Percentiles rank a stretch among this genome's conserved stretches.
Evolutionary conservation across 1,140 invertebrate species (phyloP).

Genomic region (Rhizoglyphus robini): DNA sequence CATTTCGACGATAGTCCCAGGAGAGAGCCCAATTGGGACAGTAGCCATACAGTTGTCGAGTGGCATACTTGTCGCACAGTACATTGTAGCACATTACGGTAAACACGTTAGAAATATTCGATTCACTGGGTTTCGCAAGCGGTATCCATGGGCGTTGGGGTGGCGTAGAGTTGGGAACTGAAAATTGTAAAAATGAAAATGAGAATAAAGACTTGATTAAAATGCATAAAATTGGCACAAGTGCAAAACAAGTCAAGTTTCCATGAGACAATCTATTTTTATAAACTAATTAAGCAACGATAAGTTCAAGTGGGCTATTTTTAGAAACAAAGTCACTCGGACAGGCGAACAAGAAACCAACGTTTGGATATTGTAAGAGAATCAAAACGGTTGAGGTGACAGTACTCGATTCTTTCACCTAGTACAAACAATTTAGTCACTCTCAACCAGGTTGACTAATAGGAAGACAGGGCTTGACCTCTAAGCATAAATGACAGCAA

Average conservation of each 20-base stretch:
- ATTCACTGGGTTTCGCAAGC: constrained; percentile 65
- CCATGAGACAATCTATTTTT: neutral
- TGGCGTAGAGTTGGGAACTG: constrained; percentile 73
- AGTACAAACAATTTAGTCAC: too few relatives aligned
- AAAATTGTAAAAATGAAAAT: constrained; percentile 36
- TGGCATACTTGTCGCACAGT: constrained; percentile 96
- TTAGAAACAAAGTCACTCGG: neutral
- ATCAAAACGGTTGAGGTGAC: neutral
- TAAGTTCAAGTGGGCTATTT: neutral
- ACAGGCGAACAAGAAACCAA: too few relatives aligned
- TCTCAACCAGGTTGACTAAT: too few relatives aligned
- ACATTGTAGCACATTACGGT: constrained; percentile 99
- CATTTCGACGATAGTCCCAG: constrained; percentile 96
- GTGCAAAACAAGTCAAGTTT: neutral
- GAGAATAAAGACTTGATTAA: too few relatives aligned
- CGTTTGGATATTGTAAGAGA: neutral
- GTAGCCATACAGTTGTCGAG: constrained; percentile 51
- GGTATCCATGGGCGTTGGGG: constrained; percentile 87
- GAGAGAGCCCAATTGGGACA: constrained; percentile 64
- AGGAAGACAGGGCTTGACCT: too few relatives aligned
- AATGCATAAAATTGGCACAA: neutral
- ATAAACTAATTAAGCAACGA: constrained; percentile 2
- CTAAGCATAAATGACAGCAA: neutral
- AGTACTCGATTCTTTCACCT: neutral
- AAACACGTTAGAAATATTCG: constrained; percentile 52